Evolutionary conservation across 2,113 vertebrate genomes (phyloP), one percentile per base, ranked within the genome.

Genomic region (Xyrauchen texanus): DNA sequence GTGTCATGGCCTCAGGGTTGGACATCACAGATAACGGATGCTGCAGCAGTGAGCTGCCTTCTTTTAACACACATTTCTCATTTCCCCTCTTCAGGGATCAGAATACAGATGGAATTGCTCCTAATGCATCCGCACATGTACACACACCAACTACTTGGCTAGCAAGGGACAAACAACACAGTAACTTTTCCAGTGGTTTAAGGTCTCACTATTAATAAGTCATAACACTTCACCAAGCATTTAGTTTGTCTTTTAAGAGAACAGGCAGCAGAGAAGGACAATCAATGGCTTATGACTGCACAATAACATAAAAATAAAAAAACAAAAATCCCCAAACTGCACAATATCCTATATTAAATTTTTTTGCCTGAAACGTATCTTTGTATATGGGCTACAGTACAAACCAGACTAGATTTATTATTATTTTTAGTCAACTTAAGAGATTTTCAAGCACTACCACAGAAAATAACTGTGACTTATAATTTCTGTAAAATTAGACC

Each of bases 101-200:
- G 63, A 75, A 80, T 80, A 74, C 78, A 80, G 78, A 80, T 80
- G 78, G 78, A 80, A 68, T 74, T 66, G 62, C 68, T 52, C 53
- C 71, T 80, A 70, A 81, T 71, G 68, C 68, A 82, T 73, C 68
- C 80, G 75, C 69, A 84, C 60, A 11, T 62, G 73, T 64, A 77
- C 74, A 77, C 63, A 77, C 47, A 74, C 62, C 7, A 45, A 51
- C 57, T 61, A 57, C 61, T 51, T 15, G 34, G 62, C 45, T 13
- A 80, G 60, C 67, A 51, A 47, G 47, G 34, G 75, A 71, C 68
- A 78, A 80, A 80, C 78, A 80, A 57, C 13, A 5, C 61, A 76
- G 47, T 65, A 13, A 65, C 65, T 76, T 34, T 76, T 65, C 74
- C 61, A 65, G 74, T 49, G 74, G 61, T 21, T 76, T 65, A 76